Percentiles rank a stretch among this genome's conserved stretches.
Conservation (phyloP, 2,797 vertebrate species). For the Apogon talboti region DNA sequence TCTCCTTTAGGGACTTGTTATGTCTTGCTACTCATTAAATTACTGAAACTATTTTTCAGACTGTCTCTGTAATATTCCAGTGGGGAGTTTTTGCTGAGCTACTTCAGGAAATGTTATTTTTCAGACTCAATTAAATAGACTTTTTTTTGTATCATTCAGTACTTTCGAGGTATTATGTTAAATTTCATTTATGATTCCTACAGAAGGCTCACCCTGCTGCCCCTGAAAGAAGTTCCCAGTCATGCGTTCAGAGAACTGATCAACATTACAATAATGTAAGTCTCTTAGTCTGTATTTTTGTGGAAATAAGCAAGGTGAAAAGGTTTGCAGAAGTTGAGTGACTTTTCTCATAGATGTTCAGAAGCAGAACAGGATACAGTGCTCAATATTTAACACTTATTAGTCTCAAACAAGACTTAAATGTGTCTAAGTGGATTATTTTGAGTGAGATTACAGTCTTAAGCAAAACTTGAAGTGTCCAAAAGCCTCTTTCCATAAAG, state of each 20-base stretch:
- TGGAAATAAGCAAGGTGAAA: neutral
- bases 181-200: conserved; percentile 29
- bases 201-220: conserved; percentile 77
- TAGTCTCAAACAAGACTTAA: too few relatives aligned
- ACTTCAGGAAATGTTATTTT: conserved; percentile 2
- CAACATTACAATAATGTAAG: conserved; percentile 83
- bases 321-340: too few relatives aligned
- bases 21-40: neutral
- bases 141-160: conserved; percentile 11
- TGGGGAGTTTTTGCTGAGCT: neutral
- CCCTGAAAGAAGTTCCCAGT: conserved; percentile 73
- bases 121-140: conserved; percentile 3
- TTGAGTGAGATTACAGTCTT: too few relatives aligned
- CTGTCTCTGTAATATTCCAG: neutral
- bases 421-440: too few relatives aligned
- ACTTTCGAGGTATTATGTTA: neutral
- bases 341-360: too few relatives aligned
- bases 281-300: neutral
- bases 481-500: too few relatives aligned
- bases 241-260: conserved; percentile 79
- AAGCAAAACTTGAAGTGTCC: too few relatives aligned
- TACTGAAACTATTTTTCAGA: neutral
- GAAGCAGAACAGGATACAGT: too few relatives aligned
- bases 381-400: too few relatives aligned
- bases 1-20: neutral